Base-by-base conservation (phyloP, 2,797 vertebrate species). In the Tamandua tetradactyla region DNA sequence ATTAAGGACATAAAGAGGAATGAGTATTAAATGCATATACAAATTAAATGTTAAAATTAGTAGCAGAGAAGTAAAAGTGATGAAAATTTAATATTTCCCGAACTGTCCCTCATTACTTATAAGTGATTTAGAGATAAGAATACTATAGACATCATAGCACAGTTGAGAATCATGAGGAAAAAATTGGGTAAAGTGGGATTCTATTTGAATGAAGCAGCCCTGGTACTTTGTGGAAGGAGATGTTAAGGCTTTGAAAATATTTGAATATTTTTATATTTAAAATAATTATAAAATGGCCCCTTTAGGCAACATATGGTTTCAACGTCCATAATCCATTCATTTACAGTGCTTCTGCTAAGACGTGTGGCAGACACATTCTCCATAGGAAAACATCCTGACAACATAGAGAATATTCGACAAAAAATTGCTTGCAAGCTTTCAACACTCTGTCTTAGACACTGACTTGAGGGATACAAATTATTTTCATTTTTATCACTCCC, bases 31-130 rank as follows among this genome's bases (percentile, higher is more conserved):
- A n/a, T 27, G 75, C 3, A 89, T 90, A 74, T 37, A 47, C 9
- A 76, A 89, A 86, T 71, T 72, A 94, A 87, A 82, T 82, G 42
- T n/a, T 95, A 61, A 93, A 81, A 86, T 40, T 42, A 75, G 61
- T n/a, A 75, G 72, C 32, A 75, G 35, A 52, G 32, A 49, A 66
- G 27, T 37, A 13, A 66, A 82, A 22, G 32, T 8, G 37, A 76
- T 87, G 13, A 69, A 96, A 86, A 78, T 64, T 75, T 88, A 71
- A 1, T 76, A 78, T 88, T 94, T 83, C 22, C 92, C 0, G 0
- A 85, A 18, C 92, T 20, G 3, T 69, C 42, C 69, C 47, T 93
- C 55, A 35, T 91, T 85, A 55, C 40, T 76, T 76, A 84, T 55
- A 20, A 64, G 27, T 83, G 71, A 68, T 62, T 32, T n/a, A 79